Evolutionary conservation across 2,888 invertebrate species (phyloP).

Genomic region (Athrips mouffetella): DNA sequence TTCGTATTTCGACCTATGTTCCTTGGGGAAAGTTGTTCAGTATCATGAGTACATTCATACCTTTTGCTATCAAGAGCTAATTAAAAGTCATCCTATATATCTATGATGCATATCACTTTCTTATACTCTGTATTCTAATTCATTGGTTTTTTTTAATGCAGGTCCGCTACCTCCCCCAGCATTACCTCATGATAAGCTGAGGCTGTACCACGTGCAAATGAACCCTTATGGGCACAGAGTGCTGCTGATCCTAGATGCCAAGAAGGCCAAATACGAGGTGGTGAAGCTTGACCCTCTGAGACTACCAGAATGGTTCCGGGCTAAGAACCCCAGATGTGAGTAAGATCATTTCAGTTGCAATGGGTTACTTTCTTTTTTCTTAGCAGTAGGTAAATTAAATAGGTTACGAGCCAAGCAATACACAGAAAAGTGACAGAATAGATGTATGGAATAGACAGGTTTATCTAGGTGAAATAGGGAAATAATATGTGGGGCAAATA

Average conservation of each 20-base stretch:
- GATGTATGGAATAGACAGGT: no score
- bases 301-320: slow-evolving; percentile 81
- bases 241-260: slow-evolving; percentile 79
- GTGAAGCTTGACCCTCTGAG: slow-evolving; percentile 75
- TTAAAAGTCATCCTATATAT: not conserved
- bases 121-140: not conserved
- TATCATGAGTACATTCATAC: not conserved
- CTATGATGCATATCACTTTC: no score
- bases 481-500: no score
- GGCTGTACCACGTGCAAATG: slow-evolving; percentile 82
- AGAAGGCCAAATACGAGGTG: slow-evolving; percentile 78
- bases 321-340: slow-evolving; percentile 74
- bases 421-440: no score
- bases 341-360: slow-evolving; percentile 25
- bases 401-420: no score
- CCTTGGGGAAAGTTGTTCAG: no score
- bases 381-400: no score
- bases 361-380: no score
- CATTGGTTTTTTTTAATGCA: slow-evolving; percentile 41
- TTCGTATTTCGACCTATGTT: no score
- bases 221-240: slow-evolving; percentile 82
- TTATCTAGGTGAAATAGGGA: no score
- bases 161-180: slow-evolving; percentile 67
- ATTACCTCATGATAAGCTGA: slow-evolving; percentile 67
- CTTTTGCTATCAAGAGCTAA: not conserved